These are phyloP conservation scores for Metaphire vulgaris DNA, from an alignment of 1,140 invertebrate species.

Conservation along the genomic window DNA sequence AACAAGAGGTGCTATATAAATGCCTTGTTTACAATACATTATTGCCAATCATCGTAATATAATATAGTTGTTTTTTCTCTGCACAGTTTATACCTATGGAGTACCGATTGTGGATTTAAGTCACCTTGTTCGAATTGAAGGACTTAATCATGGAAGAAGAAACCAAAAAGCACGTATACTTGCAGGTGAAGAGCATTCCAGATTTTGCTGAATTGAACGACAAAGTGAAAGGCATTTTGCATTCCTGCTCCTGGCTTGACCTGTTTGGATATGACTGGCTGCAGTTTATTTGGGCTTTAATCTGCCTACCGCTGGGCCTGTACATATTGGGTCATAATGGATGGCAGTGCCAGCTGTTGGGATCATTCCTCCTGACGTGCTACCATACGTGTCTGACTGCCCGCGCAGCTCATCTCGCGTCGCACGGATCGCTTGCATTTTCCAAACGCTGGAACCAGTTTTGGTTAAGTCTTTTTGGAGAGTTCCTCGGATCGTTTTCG, in stretches of 20 bases:
- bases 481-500: constrained; percentile 41
- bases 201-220: constrained; percentile 35
- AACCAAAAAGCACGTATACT: constrained; percentile 10
- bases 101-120: too few relatives aligned
- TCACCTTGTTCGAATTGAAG: too few relatives aligned
- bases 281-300: constrained; percentile 19
- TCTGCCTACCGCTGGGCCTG: constrained; percentile 31
- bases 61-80: too few relatives aligned
- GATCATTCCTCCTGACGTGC: constrained; percentile 37
- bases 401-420: constrained; percentile 37
- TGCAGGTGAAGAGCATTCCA: constrained; percentile 38
- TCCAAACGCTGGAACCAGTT: constrained; percentile 33
- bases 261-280: constrained; percentile 41
- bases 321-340: constrained; percentile 31
- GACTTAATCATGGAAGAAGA: neutral
- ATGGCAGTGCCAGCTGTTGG: constrained; percentile 24
- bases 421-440: constrained; percentile 35
- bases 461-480: constrained; percentile 36
- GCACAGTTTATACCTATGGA: too few relatives aligned
- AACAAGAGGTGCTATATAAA: too few relatives aligned
- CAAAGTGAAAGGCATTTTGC: constrained; percentile 34
- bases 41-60: too few relatives aligned
- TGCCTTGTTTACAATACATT: too few relatives aligned
- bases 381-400: constrained; percentile 35
- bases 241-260: constrained; percentile 38